Conservation (phyloP, 2,888 invertebrate genomes). For the Parochlus steinenii region DNA sequence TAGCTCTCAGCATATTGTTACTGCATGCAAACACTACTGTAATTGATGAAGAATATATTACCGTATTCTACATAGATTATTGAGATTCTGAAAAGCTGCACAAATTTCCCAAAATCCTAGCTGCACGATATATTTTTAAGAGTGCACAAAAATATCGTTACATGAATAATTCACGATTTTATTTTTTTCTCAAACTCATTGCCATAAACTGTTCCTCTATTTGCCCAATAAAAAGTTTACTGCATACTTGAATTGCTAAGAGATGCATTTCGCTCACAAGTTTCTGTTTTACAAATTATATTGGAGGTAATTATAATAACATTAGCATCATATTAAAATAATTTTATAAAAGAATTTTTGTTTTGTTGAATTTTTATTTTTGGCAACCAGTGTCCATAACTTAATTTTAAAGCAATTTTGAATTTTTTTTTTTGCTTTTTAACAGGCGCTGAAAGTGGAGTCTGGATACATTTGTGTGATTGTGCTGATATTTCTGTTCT, state of each 20-base stretch:
- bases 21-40: too few species aligned
- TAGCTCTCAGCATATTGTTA: too few species aligned
- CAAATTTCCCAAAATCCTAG: too few species aligned
- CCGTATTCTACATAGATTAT: not conserved
- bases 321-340: not conserved
- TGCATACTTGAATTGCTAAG: slow-evolving; percentile 20
- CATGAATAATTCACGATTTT: slow-evolving; percentile 8
- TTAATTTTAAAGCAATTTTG: not conserved
- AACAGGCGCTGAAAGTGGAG: slow-evolving; percentile 53
- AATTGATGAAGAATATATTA: not conserved
- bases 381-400: too few species aligned
- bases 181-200: slow-evolving; percentile 17
- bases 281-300: slow-evolving; percentile 12
- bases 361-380: too few species aligned
- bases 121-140: too few species aligned
- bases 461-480: slow-evolving; percentile 48
- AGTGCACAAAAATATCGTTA: too few species aligned
- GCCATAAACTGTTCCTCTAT: not conserved
- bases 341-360: not conserved
- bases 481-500: slow-evolving; percentile 42
- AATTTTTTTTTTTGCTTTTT: slow-evolving; percentile 16
- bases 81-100: too few species aligned
- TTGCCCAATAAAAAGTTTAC: slow-evolving; percentile 11
- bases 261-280: slow-evolving; percentile 26
- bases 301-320: slow-evolving; percentile 9